Base-by-base conservation (phyloP, 2,888 invertebrate genomes). In the Rotaria socialis region DNA sequence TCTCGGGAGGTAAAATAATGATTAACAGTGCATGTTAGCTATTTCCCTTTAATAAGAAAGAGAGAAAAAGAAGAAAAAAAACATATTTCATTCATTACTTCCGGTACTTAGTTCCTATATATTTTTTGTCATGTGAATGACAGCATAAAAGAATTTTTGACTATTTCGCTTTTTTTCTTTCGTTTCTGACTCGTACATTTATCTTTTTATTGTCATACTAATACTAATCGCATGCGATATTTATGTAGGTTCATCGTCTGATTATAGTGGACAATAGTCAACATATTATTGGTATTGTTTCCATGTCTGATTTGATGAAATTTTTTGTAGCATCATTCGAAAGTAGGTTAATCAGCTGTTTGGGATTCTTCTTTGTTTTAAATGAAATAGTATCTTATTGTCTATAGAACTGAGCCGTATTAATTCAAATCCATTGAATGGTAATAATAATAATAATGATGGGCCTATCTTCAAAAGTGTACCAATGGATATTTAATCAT, bases 231-330 rank as follows among this genome's bases (percentile, higher is more conserved):
- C 24, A 56, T 56, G 24, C 24, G 24, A 56, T 56, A 56, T 35
- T 19, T 75, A 35, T n/a, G 16, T 52, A 84, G 56, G 95, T 97
- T 86, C 97, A 97, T 93, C 94, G 97, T 90, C 92, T 97, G 88
- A 96, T 98, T 50, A 95, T 98, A 10, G 95, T 96, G 2, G 95
- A 97, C 91, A 95, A 95, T 88, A 94, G 95, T 84, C 95, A 95
- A 88, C 94, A 94, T 92, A 96, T 97, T 75, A 94, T 94, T 88
- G 98, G 98, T 88, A 96, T 98, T 89, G 95, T 97, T 90, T 97
- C 97, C 10, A 93, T 98, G 85, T 97, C 97, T 8, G 98, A 98
- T 92, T 93, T 98, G 89, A 93, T 98, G 87, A 90, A 95, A 90
- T 96, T 95, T 91, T 93, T 97, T 88, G 96, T 97, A 47, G 11